Evolutionary conservation across 2,113 vertebrate genomes (phyloP).

Genomic region (Silurus asotus): DNA sequence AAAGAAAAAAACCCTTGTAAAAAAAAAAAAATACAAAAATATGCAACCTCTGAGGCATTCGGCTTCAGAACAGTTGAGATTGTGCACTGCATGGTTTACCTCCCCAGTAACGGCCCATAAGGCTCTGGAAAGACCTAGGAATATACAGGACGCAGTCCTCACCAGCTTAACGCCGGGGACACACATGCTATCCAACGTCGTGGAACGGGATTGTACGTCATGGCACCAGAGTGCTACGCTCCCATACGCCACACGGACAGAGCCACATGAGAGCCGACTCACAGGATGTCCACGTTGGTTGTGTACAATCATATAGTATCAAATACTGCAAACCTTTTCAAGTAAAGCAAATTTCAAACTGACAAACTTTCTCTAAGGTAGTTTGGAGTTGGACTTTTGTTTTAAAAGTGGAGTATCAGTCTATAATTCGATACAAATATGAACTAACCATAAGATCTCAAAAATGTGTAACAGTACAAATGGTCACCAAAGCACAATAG

Average conservation of each 20-base stretch:
- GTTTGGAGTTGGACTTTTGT: too few relatives aligned
- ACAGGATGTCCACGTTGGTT: slow-evolving; percentile 64
- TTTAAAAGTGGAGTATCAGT: too few relatives aligned
- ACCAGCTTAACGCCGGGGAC: slow-evolving; percentile 62
- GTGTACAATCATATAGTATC: background rate
- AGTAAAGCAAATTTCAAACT: background rate
- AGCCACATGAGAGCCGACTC: slow-evolving; percentile 70
- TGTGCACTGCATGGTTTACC: slow-evolving; percentile 73
- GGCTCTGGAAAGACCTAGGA: slow-evolving; percentile 67
- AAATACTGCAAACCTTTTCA: background rate
- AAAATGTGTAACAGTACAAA: background rate
- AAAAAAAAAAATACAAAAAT: background rate
- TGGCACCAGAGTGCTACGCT: slow-evolving; percentile 61
- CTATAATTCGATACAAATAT: too few relatives aligned
- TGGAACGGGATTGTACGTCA: slow-evolving; percentile 74
- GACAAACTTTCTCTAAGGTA: too few relatives aligned
- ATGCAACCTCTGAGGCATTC: background rate
- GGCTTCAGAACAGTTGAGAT: background rate
- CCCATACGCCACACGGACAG: slow-evolving; percentile 76
- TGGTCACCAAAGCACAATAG: too few relatives aligned
- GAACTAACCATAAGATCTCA: too few relatives aligned
- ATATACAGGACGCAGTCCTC: slow-evolving; percentile 71
- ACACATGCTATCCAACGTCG: slow-evolving; percentile 62
- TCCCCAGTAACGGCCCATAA: slow-evolving; percentile 63
- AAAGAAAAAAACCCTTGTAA: background rate